Conservation (phyloP, 2,797 vertebrate species). For the Geotrypetes seraphini region DNA sequence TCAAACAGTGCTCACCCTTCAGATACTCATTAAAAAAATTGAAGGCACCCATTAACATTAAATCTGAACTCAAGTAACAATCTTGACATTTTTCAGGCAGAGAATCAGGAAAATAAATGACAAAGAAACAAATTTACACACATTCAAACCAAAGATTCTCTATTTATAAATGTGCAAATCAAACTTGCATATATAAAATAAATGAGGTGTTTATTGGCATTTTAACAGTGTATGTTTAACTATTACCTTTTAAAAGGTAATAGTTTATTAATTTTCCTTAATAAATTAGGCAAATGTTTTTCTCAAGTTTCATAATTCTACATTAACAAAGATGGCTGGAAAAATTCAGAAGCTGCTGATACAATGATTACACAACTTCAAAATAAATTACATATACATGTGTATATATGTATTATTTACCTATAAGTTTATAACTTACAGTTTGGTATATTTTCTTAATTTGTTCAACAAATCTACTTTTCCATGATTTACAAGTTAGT, state of each 20-base stretch:
- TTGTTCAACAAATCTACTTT: not conserved
- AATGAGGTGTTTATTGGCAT: conserved; percentile 56
- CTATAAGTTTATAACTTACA: conserved; percentile 19
- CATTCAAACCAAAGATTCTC: conserved; percentile 31
- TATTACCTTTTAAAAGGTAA: conserved; percentile 45
- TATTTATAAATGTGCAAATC: conserved; percentile 69
- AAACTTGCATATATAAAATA: conserved; percentile 51
- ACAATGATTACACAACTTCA: conserved; percentile 37
- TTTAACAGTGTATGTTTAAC: conserved; percentile 46
- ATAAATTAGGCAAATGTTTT: conserved; percentile 49
- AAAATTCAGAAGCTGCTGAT: conserved; percentile 31
- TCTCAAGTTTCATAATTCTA: conserved; percentile 37
- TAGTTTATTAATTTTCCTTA: conserved; percentile 30
- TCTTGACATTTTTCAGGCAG: conserved; percentile 31
- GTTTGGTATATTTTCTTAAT: conserved; percentile 12
- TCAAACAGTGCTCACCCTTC: conserved; percentile 23
- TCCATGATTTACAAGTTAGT: not conserved
- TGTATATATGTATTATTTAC: too few species aligned
- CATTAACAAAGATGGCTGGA: conserved; percentile 25
- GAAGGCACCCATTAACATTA: conserved; percentile 53
- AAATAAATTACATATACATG: conserved; percentile 36
- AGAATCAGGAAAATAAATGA: conserved; percentile 26
- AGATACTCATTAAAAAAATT: conserved; percentile 27
- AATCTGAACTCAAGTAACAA: conserved; percentile 34
- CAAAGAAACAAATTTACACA: conserved; percentile 23